phyloP scores from a whole-genome alignment of 2,797 vertebrate genomes.

The Fistularia tabacaria region DNA sequence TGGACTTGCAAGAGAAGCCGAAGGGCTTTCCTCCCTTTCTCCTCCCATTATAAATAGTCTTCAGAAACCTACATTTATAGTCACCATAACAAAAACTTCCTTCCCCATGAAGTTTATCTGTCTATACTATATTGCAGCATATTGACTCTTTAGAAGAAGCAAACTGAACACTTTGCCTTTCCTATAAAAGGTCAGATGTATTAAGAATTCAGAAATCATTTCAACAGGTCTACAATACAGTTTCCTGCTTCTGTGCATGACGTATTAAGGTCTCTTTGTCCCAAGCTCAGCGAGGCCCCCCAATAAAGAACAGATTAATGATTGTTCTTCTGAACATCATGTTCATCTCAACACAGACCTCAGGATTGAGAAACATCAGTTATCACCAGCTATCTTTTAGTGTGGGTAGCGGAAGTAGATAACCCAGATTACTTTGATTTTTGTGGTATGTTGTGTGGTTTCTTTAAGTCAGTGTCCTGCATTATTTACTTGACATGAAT shows the following conservation, averaged over 20 bases:
- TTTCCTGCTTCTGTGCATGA: not conserved
- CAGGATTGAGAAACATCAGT: not conserved
- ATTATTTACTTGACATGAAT: not conserved
- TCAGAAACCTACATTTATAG: too few relatives aligned
- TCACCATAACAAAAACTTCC: too few relatives aligned
- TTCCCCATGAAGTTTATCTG: too few relatives aligned
- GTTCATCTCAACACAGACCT: not conserved
- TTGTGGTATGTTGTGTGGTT: too few relatives aligned
- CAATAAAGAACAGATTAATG: not conserved
- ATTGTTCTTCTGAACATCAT: not conserved
- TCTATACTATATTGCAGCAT: too few relatives aligned
- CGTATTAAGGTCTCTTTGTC: conserved; percentile 1
- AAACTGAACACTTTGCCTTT: too few relatives aligned
- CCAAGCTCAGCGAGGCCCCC: not conserved
- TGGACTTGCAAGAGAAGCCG: too few relatives aligned
- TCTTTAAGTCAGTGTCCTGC: not conserved
- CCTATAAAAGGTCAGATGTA: too few relatives aligned
- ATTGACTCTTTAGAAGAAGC: too few relatives aligned
- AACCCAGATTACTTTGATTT: conserved; percentile 9
- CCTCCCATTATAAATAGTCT: too few relatives aligned
- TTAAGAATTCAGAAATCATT: too few relatives aligned
- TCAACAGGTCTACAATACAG: not conserved
- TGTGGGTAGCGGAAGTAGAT: conserved; percentile 15
- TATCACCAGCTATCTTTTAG: conserved; percentile 12
- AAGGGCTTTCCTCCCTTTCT: too few relatives aligned